Evolutionary conservation across 2,888 invertebrate genomes (phyloP).

Genomic region (Tuberolachnus salignus): DNA sequence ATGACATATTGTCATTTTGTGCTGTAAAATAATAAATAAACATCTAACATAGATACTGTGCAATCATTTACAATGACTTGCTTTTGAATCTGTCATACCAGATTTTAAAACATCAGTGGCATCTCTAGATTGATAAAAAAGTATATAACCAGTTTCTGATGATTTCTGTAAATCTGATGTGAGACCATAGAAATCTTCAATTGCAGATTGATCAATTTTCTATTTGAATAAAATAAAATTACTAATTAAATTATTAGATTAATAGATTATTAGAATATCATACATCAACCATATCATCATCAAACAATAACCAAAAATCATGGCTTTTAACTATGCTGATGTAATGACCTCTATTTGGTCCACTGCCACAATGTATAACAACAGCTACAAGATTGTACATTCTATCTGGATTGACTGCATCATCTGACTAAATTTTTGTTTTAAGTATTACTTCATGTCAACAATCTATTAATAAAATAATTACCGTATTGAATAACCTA

Average conservation of each 20-base stretch:
- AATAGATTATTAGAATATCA: constrained; percentile 64
- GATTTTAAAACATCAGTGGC: constrained; percentile 58
- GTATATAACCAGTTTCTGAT: constrained; percentile 98
- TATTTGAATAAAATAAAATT: constrained; percentile 64
- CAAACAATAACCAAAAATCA: constrained; percentile 98
- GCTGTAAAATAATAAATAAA: constrained; percentile 28
- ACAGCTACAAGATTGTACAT: constrained; percentile 98
- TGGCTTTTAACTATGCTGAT: constrained; percentile 99
- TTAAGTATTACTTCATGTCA: background rate
- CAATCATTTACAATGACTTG: constrained; percentile 52
- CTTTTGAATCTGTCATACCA: constrained; percentile 58
- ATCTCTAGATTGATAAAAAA: constrained; percentile 96
- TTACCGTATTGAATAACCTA: constrained; percentile 94
- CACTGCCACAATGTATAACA: constrained; percentile 99
- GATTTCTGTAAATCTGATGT: constrained; percentile 98
- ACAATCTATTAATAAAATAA: constrained; percentile 61
- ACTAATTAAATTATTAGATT: background rate
- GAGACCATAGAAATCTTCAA: constrained; percentile 99
- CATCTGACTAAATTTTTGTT: constrained; percentile 79
- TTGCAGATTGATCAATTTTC: constrained; percentile 99
- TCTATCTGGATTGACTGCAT: constrained; percentile 96
- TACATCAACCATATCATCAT: constrained; percentile 99
- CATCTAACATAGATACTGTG: background rate
- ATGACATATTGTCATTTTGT: constrained; percentile 28
- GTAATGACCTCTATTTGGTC: constrained; percentile 98